Base-by-base conservation (phyloP, 2,888 invertebrate species). In the Noctua comes region DNA sequence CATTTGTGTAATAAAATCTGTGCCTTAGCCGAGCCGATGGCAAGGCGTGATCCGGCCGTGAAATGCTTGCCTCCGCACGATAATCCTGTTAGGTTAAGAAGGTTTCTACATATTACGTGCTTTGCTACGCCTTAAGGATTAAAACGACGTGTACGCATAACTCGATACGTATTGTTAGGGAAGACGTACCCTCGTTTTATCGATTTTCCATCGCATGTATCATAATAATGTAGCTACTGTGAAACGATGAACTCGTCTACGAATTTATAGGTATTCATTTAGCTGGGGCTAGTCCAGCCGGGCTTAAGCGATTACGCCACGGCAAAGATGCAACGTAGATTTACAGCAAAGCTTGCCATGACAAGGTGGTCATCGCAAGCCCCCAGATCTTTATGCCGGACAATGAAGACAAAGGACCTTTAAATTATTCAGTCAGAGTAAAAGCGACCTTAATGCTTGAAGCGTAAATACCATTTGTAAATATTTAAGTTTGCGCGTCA, bases 71-170 rank as follows among this genome's bases (percentile, higher is more conserved):
- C 97, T 97, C 97, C 97, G 94, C n/a, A 88, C 97, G 97, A 97
- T 97, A 97, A 97, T 97, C 97, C 97, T 97, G 97, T 97, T 97
- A 97, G 97, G 97, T 97, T 97, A 97, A 97, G 97, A 97, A 97
- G 97, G 97, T 97, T 97, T 97, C 97, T 97, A 97, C 97, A 97
- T 97, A 97, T 97, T 97, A 97, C 97, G 97, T 97, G 97, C 97
- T 97, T 97, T 97, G 97, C 96, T 96, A 95, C 97, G 97, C 97
- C 97, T 97, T 97, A 97, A 97, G 97, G 97, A 97, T 97, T 97
- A 97, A 96, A 96, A 96, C 96, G 95, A 93, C 94, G 92, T 93
- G 92, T 93, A 94, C 93, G 92, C 93, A 95, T 94, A 95, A 94
- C 94, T 95, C 94, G 92, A 93, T 94, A 94, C 92, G 90, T 93